Conservation (phyloP, 2,888 invertebrate genomes). For the Spisula subtruncata region DNA sequence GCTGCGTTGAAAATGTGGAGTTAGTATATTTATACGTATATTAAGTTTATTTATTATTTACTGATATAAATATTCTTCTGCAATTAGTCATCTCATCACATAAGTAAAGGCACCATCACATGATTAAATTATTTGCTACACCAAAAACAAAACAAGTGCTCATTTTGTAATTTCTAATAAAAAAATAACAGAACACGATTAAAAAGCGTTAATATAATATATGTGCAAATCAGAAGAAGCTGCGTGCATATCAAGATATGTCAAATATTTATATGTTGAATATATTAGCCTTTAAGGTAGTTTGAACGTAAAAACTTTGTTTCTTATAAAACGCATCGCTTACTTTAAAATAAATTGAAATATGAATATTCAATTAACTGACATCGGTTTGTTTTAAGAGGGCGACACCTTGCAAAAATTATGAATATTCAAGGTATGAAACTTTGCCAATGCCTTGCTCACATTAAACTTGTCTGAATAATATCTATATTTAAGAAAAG, state of each 20-base stretch:
- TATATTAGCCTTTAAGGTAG: background rate
- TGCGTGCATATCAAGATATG: background rate
- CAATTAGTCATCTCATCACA: background rate
- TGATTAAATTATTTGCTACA: background rate
- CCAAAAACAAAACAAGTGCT: slow-evolving; percentile 1
- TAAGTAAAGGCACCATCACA: background rate
- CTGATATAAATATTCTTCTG: too few relatives aligned
- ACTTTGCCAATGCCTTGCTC: too few relatives aligned
- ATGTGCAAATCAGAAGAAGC: background rate
- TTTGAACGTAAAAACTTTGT: background rate
- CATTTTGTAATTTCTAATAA: background rate
- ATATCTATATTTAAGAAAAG: too few relatives aligned
- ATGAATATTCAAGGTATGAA: too few relatives aligned
- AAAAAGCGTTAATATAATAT: background rate
- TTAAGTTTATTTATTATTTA: background rate
- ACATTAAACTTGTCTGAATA: too few relatives aligned
- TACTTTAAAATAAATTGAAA: background rate
- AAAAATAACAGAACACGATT: background rate
- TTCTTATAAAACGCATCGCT: background rate
- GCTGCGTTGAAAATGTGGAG: background rate
- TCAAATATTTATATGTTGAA: background rate
- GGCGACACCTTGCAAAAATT: too few relatives aligned
- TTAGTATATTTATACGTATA: background rate
- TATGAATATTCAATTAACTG: background rate
- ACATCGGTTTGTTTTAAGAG: background rate